Percentiles rank a stretch among this genome's conserved stretches.
Evolutionary conservation across 2,113 vertebrate species (phyloP).

Genomic region (Channa maculata): DNA sequence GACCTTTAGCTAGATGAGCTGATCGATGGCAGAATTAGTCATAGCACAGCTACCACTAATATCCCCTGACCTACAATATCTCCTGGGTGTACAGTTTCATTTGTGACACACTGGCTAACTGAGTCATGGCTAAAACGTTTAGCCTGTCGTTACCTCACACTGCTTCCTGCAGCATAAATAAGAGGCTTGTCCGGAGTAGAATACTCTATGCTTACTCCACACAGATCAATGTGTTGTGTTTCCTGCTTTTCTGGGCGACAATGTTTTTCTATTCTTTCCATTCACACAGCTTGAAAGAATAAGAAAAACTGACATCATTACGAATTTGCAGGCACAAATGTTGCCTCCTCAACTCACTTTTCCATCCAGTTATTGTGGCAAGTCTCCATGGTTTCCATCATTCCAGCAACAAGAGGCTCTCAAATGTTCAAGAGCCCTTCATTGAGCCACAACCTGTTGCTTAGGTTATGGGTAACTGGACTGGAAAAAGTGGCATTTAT

Average conservation of each 20-base stretch:
- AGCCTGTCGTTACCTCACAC: not conserved
- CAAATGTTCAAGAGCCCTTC: slow-evolving; percentile 4
- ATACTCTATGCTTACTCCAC: not conserved
- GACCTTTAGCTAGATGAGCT: slow-evolving; percentile 5
- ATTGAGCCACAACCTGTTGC: slow-evolving; percentile 55
- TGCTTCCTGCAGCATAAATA: not conserved
- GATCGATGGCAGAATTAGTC: slow-evolving; percentile 21
- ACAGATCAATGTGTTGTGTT: not conserved
- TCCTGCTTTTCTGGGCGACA: not conserved
- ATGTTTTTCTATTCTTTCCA: not conserved
- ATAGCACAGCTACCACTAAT: not conserved
- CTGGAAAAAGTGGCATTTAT: slow-evolving; percentile 54
- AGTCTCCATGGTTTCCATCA: slow-evolving; percentile 22
- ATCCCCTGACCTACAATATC: not conserved
- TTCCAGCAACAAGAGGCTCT: slow-evolving; percentile 32
- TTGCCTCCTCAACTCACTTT: not conserved
- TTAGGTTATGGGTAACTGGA: slow-evolving; percentile 38
- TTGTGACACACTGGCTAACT: slow-evolving; percentile 11
- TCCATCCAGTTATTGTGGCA: not conserved
- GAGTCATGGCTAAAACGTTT: slow-evolving; percentile 21
- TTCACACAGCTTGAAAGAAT: not conserved
- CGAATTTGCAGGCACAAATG: not conserved
- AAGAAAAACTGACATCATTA: not conserved
- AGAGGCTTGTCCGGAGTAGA: not conserved
- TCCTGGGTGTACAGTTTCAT: not conserved